Conservation (phyloP, 2,888 invertebrate species). For the Cataglyphis rosenhaueri region DNA sequence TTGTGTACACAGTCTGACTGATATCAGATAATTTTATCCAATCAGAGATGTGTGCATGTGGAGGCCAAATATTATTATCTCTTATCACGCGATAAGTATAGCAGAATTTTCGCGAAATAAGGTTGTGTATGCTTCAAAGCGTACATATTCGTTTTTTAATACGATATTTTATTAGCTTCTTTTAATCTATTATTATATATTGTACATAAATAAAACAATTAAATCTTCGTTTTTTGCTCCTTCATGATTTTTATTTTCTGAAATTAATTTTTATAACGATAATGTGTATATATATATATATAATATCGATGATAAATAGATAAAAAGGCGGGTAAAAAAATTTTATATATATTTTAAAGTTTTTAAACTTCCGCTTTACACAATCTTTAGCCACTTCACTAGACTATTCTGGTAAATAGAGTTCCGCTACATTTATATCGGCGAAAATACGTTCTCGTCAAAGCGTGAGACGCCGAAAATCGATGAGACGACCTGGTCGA, state of each 20-base stretch:
- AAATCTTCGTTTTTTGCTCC: no score
- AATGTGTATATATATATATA: background rate
- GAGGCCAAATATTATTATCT: conserved; percentile 38
- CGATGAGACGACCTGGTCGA: conserved; percentile 40
- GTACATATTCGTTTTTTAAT: background rate
- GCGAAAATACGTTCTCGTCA: conserved; percentile 29
- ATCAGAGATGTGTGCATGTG: background rate
- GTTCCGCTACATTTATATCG: conserved; percentile 19
- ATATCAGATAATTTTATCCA: conserved; percentile 29
- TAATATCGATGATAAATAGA: background rate
- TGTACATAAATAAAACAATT: background rate
- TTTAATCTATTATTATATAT: background rate
- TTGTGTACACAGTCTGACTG: background rate
- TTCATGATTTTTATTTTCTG: conserved; percentile 9
- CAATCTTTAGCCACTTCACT: background rate
- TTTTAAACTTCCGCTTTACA: conserved; percentile 14
- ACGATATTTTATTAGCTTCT: background rate
- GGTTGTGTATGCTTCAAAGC: no score
- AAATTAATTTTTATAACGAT: conserved; percentile 11
- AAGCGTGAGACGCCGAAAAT: conserved; percentile 32
- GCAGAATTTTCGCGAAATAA: conserved; percentile 10
- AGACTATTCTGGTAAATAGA: conserved; percentile 20
- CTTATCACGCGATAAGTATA: conserved; percentile 26
- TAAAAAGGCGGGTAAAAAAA: background rate
- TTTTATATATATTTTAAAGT: conserved; percentile 6